Evolutionary conservation across 2,113 vertebrate species (phyloP).

Genomic region (Ictalurus furcatus): DNA sequence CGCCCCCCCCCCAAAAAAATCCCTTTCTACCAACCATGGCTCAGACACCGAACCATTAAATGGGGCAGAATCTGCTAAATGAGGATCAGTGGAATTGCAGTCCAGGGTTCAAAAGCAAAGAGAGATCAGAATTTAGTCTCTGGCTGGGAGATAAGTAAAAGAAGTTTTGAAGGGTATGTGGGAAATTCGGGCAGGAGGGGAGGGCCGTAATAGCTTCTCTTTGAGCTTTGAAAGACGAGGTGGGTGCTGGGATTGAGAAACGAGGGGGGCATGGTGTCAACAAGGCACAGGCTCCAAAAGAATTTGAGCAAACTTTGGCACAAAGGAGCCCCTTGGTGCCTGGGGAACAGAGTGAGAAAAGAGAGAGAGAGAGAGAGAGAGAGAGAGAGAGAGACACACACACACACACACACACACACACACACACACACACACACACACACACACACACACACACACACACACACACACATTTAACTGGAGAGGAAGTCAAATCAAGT

Average conservation of each 20-base stretch:
- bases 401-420: too few relatives aligned
- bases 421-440: too few relatives aligned
- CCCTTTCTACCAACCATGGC: constrained; percentile 51
- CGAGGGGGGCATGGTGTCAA: constrained; percentile 63
- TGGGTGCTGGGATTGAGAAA: constrained; percentile 39
- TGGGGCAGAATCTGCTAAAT: constrained; percentile 66
- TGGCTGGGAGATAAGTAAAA: constrained; percentile 37
- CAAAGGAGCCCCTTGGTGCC: constrained; percentile 65
- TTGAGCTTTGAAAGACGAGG: constrained; percentile 40
- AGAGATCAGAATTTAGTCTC: constrained; percentile 38
- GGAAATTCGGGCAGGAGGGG: constrained; percentile 32
- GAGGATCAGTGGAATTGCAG: constrained; percentile 47
- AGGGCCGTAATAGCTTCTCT: constrained; percentile 25
- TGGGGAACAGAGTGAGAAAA: constrained; percentile 40
- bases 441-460: too few relatives aligned
- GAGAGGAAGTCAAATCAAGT: constrained; percentile 65
- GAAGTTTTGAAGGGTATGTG: constrained; percentile 33
- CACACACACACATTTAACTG: constrained; percentile 54
- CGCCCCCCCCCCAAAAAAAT: constrained; percentile 26
- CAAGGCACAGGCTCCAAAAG: constrained; percentile 63
- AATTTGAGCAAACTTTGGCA: constrained; percentile 68
- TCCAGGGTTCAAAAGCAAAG: constrained; percentile 57
- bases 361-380: neutral
- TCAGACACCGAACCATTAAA: constrained; percentile 63
- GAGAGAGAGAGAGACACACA: too few relatives aligned